Conservation (phyloP, 2,888 invertebrate genomes). For the Pseudanteris insignis region DNA sequence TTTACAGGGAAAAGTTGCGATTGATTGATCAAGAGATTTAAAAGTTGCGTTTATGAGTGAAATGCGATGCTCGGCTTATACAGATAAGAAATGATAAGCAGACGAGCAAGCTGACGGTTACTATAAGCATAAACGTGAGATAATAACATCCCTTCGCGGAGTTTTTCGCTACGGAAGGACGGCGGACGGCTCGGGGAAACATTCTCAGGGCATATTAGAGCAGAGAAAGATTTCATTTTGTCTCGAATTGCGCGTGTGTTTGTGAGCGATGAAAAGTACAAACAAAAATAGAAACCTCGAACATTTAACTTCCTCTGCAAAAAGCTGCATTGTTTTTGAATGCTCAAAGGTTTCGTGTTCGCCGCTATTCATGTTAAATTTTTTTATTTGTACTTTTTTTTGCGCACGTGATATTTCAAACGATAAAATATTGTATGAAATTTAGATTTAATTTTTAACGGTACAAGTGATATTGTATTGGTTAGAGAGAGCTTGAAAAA, state of each 20-base stretch:
- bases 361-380: constrained; percentile 18
- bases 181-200: constrained; percentile 12
- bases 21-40: too few relatives aligned
- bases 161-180: neutral
- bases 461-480: constrained; percentile 6
- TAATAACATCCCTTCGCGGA: constrained; percentile 17
- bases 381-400: constrained; percentile 9
- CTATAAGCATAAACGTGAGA: too few relatives aligned
- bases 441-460: constrained; percentile 17
- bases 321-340: constrained; percentile 38
- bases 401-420: constrained; percentile 7
- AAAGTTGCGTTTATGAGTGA: too few relatives aligned
- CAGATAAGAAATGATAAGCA: too few relatives aligned
- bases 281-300: constrained; percentile 40
- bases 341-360: constrained; percentile 27
- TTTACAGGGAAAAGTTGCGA: too few relatives aligned
- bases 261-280: constrained; percentile 39
- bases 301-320: constrained; percentile 33
- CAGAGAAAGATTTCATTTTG: constrained; percentile 35
- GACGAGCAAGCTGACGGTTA: too few relatives aligned
- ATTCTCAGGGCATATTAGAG: constrained; percentile 25
- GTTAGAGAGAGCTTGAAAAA: too few relatives aligned
- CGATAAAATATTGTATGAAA: constrained; percentile 12
- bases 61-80: too few relatives aligned
- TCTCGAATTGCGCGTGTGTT: constrained; percentile 20